Base-by-base conservation (phyloP, 2,888 invertebrate genomes). In the Mythimna vitellina region DNA sequence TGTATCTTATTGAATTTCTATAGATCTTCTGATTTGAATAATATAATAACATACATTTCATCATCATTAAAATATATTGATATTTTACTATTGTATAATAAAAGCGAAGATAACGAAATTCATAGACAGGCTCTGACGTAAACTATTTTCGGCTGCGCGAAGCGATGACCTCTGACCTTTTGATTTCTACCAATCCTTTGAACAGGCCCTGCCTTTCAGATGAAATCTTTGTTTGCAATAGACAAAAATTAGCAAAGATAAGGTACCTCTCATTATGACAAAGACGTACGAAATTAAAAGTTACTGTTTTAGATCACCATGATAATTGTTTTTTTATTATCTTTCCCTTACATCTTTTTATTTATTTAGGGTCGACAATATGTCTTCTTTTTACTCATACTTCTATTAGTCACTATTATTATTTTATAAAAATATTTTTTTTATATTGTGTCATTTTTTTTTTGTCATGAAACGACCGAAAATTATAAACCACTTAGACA, bases 141-240 rank as follows among this genome's bases (percentile, higher is more conserved):
- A 70, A 29, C 60, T 25, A 72, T 71, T 81, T 81, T 83, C 80
- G 71, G 71, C 80, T 83, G 69, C 61, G 64, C 76, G 53, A 32
- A 56, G 32, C 57, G 61, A 56, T 60, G 66, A 81, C 65, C 81
- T 81, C 69, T 81, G 71, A 46, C 81, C 76, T 81, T 83, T 80
- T 57, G 32, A 32, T 53, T 62, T 62, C 70, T 56, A 63, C 65
- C 75, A 61, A 57, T 75, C 65, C 66, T 80, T 69, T 7, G 12
- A 58, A 70, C 6, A 56, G 17, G 42, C 29, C 56, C 25, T 12
- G 9, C 6, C 3, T 54, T 35, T 38, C 12, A 35, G 10, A 60
- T 65, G 3, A 32, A 73, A 65, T 61, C n/a, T 56, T 49, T n/a
- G 12, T 54, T 56, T 22, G 1, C 22, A 12, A 17, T 51, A 22